Evolutionary conservation across 2,113 vertebrate species (phyloP).

Genomic region (Loxodonta africana): DNA sequence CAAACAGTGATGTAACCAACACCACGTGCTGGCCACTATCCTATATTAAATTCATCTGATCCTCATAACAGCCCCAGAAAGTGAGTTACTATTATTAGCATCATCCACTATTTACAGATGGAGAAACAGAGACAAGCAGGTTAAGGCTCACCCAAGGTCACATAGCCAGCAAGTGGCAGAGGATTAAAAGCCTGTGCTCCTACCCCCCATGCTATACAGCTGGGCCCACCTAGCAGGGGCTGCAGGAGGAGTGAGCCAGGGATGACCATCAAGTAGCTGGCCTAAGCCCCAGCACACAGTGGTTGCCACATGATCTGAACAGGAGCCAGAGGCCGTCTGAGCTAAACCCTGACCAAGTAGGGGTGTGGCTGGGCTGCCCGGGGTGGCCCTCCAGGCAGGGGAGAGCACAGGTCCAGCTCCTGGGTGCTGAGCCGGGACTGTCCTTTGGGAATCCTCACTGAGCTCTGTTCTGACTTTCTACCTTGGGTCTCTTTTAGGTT

Average conservation of each 20-base stretch:
- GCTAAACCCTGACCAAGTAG: neutral
- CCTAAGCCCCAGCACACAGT: neutral
- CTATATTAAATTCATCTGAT: neutral
- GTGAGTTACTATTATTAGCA: neutral
- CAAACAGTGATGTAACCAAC: neutral
- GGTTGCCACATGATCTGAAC: neutral
- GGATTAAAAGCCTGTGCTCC: neutral
- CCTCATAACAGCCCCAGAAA: neutral
- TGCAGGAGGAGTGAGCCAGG: neutral
- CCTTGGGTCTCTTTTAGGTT: slow-evolving; percentile 85
- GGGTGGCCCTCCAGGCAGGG: neutral
- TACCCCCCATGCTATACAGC: neutral
- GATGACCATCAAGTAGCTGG: neutral
- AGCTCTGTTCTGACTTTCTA: slow-evolving; percentile 75
- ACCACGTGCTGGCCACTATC: neutral
- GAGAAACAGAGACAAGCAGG: neutral
- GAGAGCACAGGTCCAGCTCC: neutral
- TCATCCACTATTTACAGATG: neutral
- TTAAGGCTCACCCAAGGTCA: neutral
- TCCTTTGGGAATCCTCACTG: neutral
- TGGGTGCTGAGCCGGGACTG: neutral
- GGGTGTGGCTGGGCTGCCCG: neutral
- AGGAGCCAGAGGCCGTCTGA: neutral
- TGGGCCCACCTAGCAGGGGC: neutral
- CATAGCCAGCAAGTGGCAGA: neutral